Conservation (phyloP, 2,797 vertebrate genomes). For the Gephyroberyx darwinii region DNA sequence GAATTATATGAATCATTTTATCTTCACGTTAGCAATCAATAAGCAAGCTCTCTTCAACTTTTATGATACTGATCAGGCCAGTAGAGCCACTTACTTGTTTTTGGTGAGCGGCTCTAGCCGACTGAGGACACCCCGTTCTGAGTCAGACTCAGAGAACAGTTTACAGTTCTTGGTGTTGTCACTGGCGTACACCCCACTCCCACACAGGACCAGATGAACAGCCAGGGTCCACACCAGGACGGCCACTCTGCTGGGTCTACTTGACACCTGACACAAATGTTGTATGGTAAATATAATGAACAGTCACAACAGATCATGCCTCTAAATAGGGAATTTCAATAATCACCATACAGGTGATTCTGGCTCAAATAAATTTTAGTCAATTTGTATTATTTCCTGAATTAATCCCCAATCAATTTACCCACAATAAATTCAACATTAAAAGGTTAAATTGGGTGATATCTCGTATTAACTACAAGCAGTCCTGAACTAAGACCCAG, state of each 20-base stretch:
- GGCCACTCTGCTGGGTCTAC: conserved; percentile 14
- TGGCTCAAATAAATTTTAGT: too few relatives aligned
- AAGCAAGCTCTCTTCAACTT: background rate
- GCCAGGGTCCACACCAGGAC: conserved; percentile 64
- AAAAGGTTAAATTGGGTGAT: too few relatives aligned
- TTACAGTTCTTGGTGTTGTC: conserved; percentile 67
- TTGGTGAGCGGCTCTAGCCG: conserved; percentile 72
- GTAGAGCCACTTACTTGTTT: conserved; percentile 64
- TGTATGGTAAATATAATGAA: background rate
- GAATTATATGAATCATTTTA: too few relatives aligned
- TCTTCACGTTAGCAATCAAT: background rate
- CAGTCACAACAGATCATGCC: background rate
- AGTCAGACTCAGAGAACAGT: conserved; percentile 19
- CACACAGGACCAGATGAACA: conserved; percentile 67
- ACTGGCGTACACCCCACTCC: conserved; percentile 40
- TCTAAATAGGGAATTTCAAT: background rate
- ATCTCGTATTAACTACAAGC: too few relatives aligned
- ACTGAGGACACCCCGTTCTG: conserved; percentile 57
- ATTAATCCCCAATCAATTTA: too few relatives aligned
- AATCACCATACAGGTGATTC: background rate
- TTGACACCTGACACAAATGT: conserved; percentile 50
- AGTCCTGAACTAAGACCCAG: too few relatives aligned
- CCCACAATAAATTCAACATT: too few relatives aligned
- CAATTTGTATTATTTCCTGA: too few relatives aligned
- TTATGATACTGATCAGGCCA: background rate